A percentile compares a stretch with the other conserved stretches of the same genome.
Conservation (phyloP, 2,797 vertebrate species). For the Sebastes umbrosus region DNA sequence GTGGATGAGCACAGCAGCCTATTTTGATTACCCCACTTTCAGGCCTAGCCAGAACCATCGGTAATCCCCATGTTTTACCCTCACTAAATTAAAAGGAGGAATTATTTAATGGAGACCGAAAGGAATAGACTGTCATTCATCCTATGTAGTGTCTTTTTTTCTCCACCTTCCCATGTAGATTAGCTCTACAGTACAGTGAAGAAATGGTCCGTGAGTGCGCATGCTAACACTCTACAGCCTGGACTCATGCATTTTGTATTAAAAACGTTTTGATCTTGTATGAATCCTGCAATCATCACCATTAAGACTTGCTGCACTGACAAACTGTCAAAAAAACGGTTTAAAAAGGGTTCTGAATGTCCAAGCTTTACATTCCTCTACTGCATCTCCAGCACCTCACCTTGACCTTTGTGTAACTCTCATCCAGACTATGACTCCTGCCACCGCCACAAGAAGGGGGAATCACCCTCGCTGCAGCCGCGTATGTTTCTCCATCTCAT, state of each 20-base stretch:
- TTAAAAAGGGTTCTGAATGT: background rate
- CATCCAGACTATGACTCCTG: conserved; percentile 25
- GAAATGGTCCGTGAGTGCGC: background rate
- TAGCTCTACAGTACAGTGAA: conserved; percentile 3
- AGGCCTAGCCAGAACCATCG: conserved; percentile 69
- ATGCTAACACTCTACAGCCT: background rate
- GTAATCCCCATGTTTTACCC: conserved; percentile 82
- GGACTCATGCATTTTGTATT: background rate
- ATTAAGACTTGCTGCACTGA: background rate
- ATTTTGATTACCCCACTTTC: conserved; percentile 86
- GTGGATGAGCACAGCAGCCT: conserved; percentile 77
- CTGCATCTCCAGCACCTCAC: conserved; percentile 7
- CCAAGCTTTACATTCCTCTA: background rate
- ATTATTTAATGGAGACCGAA: conserved; percentile 68
- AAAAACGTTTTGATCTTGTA: background rate
- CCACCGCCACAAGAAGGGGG: background rate
- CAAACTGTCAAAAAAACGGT: background rate
- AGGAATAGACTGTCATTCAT: conserved; percentile 57
- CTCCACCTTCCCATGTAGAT: conserved; percentile 25
- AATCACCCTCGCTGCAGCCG: conserved; percentile 17
- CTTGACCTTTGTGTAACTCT: conserved; percentile 36
- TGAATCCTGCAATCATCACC: background rate
- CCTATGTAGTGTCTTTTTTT: conserved; percentile 30
- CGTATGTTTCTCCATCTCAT: conserved; percentile 49
- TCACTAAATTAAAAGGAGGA: conserved; percentile 72